Evolutionary conservation across 2,888 invertebrate species (phyloP).

Genomic region (Falcaria lacertinaria): DNA sequence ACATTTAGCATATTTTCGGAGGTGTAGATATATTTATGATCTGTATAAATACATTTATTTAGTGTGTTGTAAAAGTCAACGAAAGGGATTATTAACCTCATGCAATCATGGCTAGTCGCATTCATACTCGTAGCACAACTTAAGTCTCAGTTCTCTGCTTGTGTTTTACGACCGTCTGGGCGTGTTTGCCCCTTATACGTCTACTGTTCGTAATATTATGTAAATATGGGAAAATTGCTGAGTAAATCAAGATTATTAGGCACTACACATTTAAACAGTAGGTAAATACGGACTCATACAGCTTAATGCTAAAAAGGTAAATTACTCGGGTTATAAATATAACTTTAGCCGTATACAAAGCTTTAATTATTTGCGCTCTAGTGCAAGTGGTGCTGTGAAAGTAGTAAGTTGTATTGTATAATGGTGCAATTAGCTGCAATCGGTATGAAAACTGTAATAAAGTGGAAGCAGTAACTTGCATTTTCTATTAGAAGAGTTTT

Average conservation of each 20-base stretch:
- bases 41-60: no score
- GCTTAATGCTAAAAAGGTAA: background rate
- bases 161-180: background rate
- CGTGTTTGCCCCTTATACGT: background rate
- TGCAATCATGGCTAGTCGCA: background rate
- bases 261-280: background rate
- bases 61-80: no score
- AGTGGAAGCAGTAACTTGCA: no score
- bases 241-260: background rate
- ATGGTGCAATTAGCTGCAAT: no score
- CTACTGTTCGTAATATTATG: background rate
- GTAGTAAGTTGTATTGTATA: no score
- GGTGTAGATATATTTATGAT: no score
- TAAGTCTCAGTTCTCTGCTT: background rate
- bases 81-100: background rate
- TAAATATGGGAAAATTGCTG: background rate
- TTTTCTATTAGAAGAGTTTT: no score
- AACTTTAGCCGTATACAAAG: background rate
- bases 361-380: background rate
- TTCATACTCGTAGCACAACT: background rate
- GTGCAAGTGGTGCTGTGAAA: no score
- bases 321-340: background rate
- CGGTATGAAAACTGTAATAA: no score
- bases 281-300: background rate
- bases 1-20: no score